A percentile compares a stretch with the other conserved stretches of the same genome.
Evolutionary conservation across 2,113 vertebrate species (phyloP).

Genomic region (Salvelinus sp.): DNA sequence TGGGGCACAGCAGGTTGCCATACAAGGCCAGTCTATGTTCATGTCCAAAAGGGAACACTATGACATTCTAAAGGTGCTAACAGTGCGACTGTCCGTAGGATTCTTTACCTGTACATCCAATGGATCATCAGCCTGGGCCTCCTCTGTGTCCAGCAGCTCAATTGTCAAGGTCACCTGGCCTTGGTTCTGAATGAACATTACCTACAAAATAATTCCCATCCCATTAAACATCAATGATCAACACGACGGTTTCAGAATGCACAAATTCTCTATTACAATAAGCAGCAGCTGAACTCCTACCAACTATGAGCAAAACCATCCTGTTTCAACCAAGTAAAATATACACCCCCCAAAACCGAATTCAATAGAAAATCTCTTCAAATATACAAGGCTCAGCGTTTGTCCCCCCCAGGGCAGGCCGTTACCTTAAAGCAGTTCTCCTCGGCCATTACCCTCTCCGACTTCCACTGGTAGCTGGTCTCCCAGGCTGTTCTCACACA

Average conservation of each 20-base stretch:
- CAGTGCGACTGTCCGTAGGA: background rate
- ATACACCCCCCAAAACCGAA: too few relatives aligned
- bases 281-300: too few relatives aligned
- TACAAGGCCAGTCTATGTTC: too few relatives aligned
- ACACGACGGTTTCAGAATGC: too few relatives aligned
- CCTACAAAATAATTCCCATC: constrained; percentile 63
- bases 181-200: constrained; percentile 95
- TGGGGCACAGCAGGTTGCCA: too few relatives aligned
- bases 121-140: constrained; percentile 92
- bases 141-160: constrained; percentile 95
- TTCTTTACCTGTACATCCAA: constrained; percentile 68
- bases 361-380: background rate
- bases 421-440: constrained; percentile 98
- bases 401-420: too few relatives aligned
- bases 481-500: constrained; percentile 90
- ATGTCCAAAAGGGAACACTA: too few relatives aligned
- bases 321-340: too few relatives aligned
- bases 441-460: constrained; percentile 93
- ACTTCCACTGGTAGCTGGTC: constrained; percentile 96
- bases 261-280: too few relatives aligned
- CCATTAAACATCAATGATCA: too few relatives aligned
- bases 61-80: background rate
- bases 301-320: too few relatives aligned
- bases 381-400: too few relatives aligned
- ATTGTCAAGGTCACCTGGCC: constrained; percentile 94